Base-by-base conservation (phyloP, 2,113 vertebrate species). In the Cygnus atratus region DNA sequence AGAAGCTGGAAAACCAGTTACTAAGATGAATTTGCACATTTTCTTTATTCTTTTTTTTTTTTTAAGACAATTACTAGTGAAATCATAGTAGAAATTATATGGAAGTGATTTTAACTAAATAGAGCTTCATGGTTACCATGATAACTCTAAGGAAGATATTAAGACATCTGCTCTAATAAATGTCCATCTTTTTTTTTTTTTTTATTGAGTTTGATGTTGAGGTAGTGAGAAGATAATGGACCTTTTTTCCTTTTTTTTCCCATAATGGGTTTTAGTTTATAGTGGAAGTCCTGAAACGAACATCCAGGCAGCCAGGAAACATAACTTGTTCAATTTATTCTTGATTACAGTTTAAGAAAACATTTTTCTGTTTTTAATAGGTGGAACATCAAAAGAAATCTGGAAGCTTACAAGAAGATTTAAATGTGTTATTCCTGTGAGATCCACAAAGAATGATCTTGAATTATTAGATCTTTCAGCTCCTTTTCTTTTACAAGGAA, bases 401-500 rank as follows among this genome's bases (percentile, higher is more conserved):
- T 94, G 92, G 82, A 98, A 90, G 11, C 97, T 99, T 10, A 88
- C 98, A 4, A 88, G 61, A 58, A 97, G 74, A 44, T 98, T 98
- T 97, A 97, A 97, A 72, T 98, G 98, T 86, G 84, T 99, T 91
- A 98, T 99, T 92, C 99, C 99, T 39, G 98, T 99, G 87, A 98
- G 67, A 96, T 97, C 98, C 13, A 97, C 97, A 19, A 84, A 95
- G 11, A 97, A 98, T 46, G 93, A 97, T 37, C 95, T 99, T 94
- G 92, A 96, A 46, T 93, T 99, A 85, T 78, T 99, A 39, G 98
- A 99, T 95, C 98, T 99, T 93, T 98, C 98, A 11, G 98, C 97
- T 43, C 99, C 99, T 22, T 99, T 99, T 94, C 97, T 99, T 76
- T 98, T 99, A 93, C 98, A 98, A 95, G 98, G 98, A 33, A 98